Conservation (phyloP, 2,888 invertebrate genomes). For the Drosophila pegasa region DNA sequence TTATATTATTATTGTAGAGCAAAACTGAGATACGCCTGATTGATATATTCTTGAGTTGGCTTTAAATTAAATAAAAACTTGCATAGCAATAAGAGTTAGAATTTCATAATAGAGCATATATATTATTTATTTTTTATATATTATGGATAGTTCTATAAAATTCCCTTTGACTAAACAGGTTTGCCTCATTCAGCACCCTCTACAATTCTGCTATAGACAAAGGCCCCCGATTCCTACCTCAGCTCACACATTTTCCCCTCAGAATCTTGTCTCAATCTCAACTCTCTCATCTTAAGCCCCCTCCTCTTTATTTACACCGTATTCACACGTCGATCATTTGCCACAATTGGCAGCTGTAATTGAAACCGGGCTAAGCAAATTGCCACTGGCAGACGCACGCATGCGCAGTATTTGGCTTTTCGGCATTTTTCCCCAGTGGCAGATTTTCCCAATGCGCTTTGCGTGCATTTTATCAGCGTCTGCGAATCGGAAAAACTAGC, state of each 20-base stretch:
- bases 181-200: not conserved
- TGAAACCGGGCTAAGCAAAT: conserved; percentile 57
- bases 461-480: conserved; percentile 59
- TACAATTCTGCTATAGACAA: not conserved
- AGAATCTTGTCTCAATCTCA: not conserved
- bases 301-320: not conserved
- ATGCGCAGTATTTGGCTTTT: conserved; percentile 41
- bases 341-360: conserved; percentile 45
- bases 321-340: not conserved
- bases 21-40: no score
- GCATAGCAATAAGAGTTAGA: no score
- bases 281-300: no score
- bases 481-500: conserved; percentile 54
- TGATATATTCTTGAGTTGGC: no score
- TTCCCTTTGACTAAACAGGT: not conserved
- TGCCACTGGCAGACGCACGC: conserved; percentile 55
- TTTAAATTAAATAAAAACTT: no score
- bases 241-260: no score
- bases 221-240: not conserved
- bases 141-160: no score
- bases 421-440: conserved; percentile 13
- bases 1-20: no score
- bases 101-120: no score
- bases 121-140: no score
- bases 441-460: conserved; percentile 26